A percentile compares a stretch with the other conserved stretches of the same genome.
Conservation (phyloP, 1,140 invertebrate genomes). For the Campoletis sonorensis region DNA sequence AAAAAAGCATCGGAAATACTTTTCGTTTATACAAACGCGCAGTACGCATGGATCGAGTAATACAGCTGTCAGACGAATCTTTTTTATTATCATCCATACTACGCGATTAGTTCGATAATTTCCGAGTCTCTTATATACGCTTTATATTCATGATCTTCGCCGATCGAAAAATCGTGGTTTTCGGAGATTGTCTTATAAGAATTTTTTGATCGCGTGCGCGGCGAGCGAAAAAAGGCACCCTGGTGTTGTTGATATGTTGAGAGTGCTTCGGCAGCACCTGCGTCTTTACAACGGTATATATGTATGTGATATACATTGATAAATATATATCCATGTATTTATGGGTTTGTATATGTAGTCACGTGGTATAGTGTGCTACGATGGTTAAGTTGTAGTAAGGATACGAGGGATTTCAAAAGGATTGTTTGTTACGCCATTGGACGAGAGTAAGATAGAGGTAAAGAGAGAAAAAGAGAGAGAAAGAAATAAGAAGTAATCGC, state of each 20-base stretch:
- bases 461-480: background rate
- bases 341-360: background rate
- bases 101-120: background rate
- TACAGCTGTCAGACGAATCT: no score
- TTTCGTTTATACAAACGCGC: no score
- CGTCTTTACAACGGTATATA: constrained; percentile 20
- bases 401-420: constrained; percentile 27
- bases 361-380: constrained; percentile 18
- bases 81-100: no score
- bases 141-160: background rate
- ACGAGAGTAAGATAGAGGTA: background rate
- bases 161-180: constrained; percentile 3
- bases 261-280: constrained; percentile 34
- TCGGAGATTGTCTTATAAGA: background rate
- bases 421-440: constrained; percentile 42
- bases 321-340: background rate
- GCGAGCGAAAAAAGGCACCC: background rate
- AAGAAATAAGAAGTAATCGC: constrained; percentile 39
- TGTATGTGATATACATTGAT: background rate
- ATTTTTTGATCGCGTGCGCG: constrained; percentile 14
- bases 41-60: no score
- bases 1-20: no score
- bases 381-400: constrained; percentile 34
- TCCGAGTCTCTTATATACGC: background rate
- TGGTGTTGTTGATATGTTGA: background rate